phyloP scores from a whole-genome alignment of 2,113 vertebrate species.

The Hassar affinis region DNA sequence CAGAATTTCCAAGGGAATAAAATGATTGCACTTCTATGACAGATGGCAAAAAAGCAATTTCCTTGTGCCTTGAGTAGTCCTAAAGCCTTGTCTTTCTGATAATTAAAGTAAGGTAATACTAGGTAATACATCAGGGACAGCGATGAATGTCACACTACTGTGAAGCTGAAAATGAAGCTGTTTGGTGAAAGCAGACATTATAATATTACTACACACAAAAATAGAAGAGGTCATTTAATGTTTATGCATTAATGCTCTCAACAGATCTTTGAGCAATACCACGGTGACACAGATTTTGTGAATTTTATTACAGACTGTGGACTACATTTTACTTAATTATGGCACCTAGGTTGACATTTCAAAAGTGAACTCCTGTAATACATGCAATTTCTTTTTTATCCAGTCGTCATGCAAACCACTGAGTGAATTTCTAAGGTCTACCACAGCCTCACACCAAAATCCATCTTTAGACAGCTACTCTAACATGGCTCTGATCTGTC shows the following conservation, averaged over 20 bases:
- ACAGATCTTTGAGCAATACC: background rate
- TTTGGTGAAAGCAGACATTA: conserved; percentile 10
- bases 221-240: background rate
- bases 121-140: conserved; percentile 7
- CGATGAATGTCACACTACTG: background rate
- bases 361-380: background rate
- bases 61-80: background rate
- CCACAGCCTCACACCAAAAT: background rate
- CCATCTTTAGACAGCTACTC: background rate
- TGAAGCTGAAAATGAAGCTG: background rate
- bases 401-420: background rate
- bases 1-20: conserved; percentile 24
- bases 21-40: background rate
- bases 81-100: conserved; percentile 5
- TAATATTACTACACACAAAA: background rate
- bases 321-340: background rate
- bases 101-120: conserved; percentile 7
- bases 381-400: too few species aligned
- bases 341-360: background rate
- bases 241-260: background rate
- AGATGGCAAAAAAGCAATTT: conserved; percentile 17
- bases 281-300: background rate
- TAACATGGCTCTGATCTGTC: background rate
- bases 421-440: background rate
- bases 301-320: background rate